Percentiles rank a stretch among this genome's conserved stretches.
These are phyloP conservation scores for Sinhomidia bicolor DNA, from an alignment of 2,888 invertebrate species.

Conservation along the genomic window DNA sequence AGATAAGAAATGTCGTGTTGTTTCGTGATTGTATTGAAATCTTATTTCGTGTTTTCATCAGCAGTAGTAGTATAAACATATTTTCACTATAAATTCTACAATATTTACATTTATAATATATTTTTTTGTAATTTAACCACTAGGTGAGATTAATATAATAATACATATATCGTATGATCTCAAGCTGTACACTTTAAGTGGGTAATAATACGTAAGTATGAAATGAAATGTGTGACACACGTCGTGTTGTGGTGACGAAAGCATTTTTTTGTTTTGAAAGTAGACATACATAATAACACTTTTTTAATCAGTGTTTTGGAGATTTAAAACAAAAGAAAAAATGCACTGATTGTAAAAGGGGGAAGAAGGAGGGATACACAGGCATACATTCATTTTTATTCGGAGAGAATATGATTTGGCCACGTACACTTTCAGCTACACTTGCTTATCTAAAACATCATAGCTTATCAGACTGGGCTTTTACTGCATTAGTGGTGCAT, in stretches of 20 bases:
- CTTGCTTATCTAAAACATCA: conserved; percentile 9
- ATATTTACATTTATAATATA: background rate
- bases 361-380: background rate
- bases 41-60: conserved; percentile 7
- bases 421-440: background rate
- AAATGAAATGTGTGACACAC: background rate
- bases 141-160: background rate
- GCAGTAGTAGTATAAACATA: background rate
- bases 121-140: background rate
- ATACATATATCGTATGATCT: conserved; percentile 32
- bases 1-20: conserved; percentile 39
- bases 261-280: conserved; percentile 20
- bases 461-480: background rate
- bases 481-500: conserved; percentile 12
- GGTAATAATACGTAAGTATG: background rate
- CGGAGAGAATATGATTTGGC: background rate
- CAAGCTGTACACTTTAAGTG: background rate
- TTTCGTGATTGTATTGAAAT: conserved; percentile 7
- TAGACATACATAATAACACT: background rate
- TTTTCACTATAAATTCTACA: background rate
- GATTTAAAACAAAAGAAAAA: conserved; percentile 15
- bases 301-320: conserved; percentile 46
- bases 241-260: conserved; percentile 35
- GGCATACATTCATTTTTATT: background rate
- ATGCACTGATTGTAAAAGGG: conserved; percentile 34